Evolutionary conservation across 2,888 invertebrate genomes (phyloP), one percentile per base, ranked within the genome.

Genomic region (Ennomos quercinarius): DNA sequence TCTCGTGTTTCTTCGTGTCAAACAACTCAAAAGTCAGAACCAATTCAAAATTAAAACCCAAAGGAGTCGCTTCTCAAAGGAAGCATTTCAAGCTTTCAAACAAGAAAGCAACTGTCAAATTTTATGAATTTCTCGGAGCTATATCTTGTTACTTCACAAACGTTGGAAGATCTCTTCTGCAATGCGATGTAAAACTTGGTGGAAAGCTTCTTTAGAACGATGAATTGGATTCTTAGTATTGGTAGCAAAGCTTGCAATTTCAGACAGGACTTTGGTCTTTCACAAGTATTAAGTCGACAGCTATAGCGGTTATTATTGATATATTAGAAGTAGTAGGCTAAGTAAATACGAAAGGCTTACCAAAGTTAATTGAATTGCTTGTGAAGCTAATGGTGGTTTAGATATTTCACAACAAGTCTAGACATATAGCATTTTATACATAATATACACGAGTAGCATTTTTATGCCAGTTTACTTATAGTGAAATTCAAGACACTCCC

Each of bases 231-330:
- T 45, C 40, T 38, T 17, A 37, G 34, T 52, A 52, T 48, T 17
- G 17, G 17, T 3, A 17, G 17, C 17, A 17, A 17, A 3, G 17
- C 48, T 38, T 40, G 47, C 42, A 43, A 43, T 38, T n/a, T 43
- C 6, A 27, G 27, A 6, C 17, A 46, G 11, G 17, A 27, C 27
- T 52, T 51, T 44, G 17, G 43, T 57, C 27, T 49, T 49, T 47
- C 39, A 39, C 34, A 12, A 43, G 39, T 41, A 50, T 46, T 57
- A 35, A 47, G 50, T 57, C 50, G 17, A 17, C 17, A 17, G 17
- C 17, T 17, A n/a, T n/a, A 17, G 17, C 17, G 17, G 1, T 17
- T 17, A 17, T 17, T 17, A 17, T 17, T n/a, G n/a, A n/a, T n/a
- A n/a, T n/a, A n/a, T n/a, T n/a, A n/a, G n/a, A n/a, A n/a, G n/a